Conservation (phyloP, 2,888 invertebrate genomes). For the Lamproptera curius region DNA sequence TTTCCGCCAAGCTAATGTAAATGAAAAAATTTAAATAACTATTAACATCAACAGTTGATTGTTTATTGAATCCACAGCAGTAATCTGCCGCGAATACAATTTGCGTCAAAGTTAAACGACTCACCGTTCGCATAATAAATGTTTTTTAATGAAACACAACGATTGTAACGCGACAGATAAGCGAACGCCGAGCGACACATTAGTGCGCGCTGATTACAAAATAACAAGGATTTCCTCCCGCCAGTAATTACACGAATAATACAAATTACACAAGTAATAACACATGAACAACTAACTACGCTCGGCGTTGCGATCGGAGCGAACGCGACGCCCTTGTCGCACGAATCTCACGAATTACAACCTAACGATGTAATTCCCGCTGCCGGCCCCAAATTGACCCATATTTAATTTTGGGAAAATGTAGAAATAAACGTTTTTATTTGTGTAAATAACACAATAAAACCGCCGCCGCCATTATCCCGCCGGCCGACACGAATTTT, state of each 20-base stretch:
- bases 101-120: slow-evolving; percentile 31
- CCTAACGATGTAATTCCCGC: slow-evolving; percentile 62
- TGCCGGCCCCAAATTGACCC: slow-evolving; percentile 59
- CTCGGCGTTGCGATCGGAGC: slow-evolving; percentile 28
- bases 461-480: slow-evolving; percentile 61
- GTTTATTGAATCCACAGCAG: slow-evolving; percentile 9
- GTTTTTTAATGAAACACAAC: slow-evolving; percentile 68
- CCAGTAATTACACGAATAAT: slow-evolving; percentile 56
- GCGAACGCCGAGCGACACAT: slow-evolving; percentile 42
- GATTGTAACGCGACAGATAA: slow-evolving; percentile 58
- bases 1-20: too few species aligned
- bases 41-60: neutral
- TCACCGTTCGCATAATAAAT: slow-evolving; percentile 50
- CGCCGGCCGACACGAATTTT: slow-evolving; percentile 55
- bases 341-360: slow-evolving; percentile 51
- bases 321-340: slow-evolving; percentile 31
- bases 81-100: slow-evolving; percentile 27
- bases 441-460: slow-evolving; percentile 79
- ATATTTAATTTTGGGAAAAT: slow-evolving; percentile 79
- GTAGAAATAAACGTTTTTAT: slow-evolving; percentile 78
- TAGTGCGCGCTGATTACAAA: slow-evolving; percentile 64
- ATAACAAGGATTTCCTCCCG: slow-evolving; percentile 67
- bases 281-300: slow-evolving; percentile 55
- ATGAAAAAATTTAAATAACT: too few species aligned
- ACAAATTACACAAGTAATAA: slow-evolving; percentile 63